phyloP scores from a whole-genome alignment of 2,113 vertebrate species.

The Crocuta crocuta region DNA sequence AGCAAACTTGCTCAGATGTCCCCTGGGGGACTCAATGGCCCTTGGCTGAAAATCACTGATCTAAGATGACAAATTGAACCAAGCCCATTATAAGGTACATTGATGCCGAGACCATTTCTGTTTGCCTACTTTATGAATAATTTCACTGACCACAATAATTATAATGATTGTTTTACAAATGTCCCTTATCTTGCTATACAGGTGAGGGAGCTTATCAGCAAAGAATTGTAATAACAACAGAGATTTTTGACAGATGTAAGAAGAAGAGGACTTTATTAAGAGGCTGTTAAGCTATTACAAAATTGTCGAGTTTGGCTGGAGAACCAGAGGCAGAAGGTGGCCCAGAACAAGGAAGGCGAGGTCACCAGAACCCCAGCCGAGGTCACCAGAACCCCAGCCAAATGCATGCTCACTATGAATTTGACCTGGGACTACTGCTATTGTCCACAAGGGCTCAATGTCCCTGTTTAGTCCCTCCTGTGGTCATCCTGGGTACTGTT shows the following conservation, averaged over 20 bases:
- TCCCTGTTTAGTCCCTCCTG: not conserved
- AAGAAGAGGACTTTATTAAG: not conserved
- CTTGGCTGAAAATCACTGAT: not conserved
- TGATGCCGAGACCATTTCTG: not conserved
- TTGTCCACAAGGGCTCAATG: accelerated
- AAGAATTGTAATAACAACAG: not conserved
- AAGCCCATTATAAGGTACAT: not conserved
- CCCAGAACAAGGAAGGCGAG: not conserved
- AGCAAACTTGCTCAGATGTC: not conserved
- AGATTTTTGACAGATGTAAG: not conserved
- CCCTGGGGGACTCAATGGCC: not conserved
- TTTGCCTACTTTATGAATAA: slow-evolving; percentile 17
- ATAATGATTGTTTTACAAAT: slow-evolving; percentile 16
- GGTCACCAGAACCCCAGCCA: not conserved
- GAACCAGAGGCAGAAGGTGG: not conserved
- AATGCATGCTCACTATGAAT: accelerated
- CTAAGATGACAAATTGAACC: not conserved
- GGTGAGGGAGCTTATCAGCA: not conserved
- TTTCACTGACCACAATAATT: not conserved
- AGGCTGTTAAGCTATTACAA: not conserved
- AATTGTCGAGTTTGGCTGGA: not conserved
- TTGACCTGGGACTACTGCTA: accelerated
- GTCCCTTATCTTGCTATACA: not conserved
- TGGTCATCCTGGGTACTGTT: not conserved
- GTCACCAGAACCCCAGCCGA: not conserved